phyloP scores from a whole-genome alignment of 1,140 invertebrate genomes.

The Acarapis woodi region DNA sequence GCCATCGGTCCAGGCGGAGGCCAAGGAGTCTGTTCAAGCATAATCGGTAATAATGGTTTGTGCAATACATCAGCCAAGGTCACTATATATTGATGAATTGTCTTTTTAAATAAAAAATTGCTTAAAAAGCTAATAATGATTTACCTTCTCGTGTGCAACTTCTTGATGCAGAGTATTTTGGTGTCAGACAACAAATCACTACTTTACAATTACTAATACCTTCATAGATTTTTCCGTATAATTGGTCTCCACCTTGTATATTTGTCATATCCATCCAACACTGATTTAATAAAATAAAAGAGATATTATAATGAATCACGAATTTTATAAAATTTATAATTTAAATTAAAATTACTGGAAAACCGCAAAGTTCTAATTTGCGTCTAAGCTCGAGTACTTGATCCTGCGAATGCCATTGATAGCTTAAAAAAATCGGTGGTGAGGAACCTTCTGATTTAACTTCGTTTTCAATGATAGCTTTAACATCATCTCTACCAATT shows the following conservation, averaged over 20 bases:
- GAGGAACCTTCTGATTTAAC: slow-evolving; percentile 16
- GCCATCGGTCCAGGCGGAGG: slow-evolving; percentile 22
- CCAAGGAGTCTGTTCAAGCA: slow-evolving; percentile 18
- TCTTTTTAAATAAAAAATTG: too few relatives aligned
- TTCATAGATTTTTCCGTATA: slow-evolving; percentile 20
- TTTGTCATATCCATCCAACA: slow-evolving; percentile 24
- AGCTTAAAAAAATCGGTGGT: slow-evolving; percentile 20
- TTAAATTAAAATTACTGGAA: too few relatives aligned
- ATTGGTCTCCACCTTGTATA: slow-evolving; percentile 20
- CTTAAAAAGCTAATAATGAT: too few relatives aligned
- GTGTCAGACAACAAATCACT: slow-evolving; percentile 18
- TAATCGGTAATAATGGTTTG: slow-evolving; percentile 21
- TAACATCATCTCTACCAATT: slow-evolving; percentile 18
- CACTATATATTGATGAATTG: too few relatives aligned
- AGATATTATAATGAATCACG: too few relatives aligned
- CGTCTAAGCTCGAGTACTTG: slow-evolving; percentile 15
- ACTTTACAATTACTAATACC: slow-evolving; percentile 17
- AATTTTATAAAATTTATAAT: too few relatives aligned
- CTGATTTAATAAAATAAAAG: too few relatives aligned
- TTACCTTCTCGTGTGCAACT: slow-evolving; percentile 20
- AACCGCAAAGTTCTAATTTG: slow-evolving; percentile 18
- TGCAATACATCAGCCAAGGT: slow-evolving; percentile 20
- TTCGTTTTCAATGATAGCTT: slow-evolving; percentile 18
- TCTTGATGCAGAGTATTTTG: slow-evolving; percentile 20
- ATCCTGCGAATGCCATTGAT: slow-evolving; percentile 20